Evolutionary conservation across 1,140 invertebrate genomes (phyloP).

Genomic region (Ips nitidus): DNA sequence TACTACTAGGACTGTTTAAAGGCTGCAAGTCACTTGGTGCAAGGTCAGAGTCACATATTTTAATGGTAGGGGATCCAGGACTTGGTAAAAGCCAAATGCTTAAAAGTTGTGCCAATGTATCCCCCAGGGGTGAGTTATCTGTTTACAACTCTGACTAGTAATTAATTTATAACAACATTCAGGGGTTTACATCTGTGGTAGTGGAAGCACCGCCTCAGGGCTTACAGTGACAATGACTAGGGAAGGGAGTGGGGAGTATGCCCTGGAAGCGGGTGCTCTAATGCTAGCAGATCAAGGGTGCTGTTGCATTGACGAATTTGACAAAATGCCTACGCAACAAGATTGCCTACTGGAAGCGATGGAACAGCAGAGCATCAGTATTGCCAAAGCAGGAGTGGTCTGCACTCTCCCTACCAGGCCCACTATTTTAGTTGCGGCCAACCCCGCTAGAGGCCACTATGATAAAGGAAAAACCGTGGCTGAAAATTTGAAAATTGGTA

Average conservation of each 20-base stretch:
- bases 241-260: slow-evolving; percentile 76
- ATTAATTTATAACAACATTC: slow-evolving; percentile 3
- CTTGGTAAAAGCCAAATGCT: slow-evolving; percentile 93
- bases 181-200: slow-evolving; percentile 90
- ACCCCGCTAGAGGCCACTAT: slow-evolving; percentile 87
- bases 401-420: slow-evolving; percentile 78
- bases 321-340: slow-evolving; percentile 75
- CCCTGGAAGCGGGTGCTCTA: slow-evolving; percentile 82
- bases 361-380: slow-evolving; percentile 90
- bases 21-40: slow-evolving; percentile 61
- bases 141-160: too few relatives aligned
- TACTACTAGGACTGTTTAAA: slow-evolving; percentile 85
- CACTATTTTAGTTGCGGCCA: slow-evolving; percentile 88
- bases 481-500: slow-evolving; percentile 87
- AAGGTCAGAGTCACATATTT: slow-evolving; percentile 78
- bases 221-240: slow-evolving; percentile 82
- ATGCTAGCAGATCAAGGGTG: slow-evolving; percentile 82
- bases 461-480: slow-evolving; percentile 82
- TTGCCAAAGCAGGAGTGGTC: slow-evolving; percentile 85
- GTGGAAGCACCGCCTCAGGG: slow-evolving; percentile 81
- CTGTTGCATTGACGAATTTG: slow-evolving; percentile 95
- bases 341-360: slow-evolving; percentile 82
- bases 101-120: slow-evolving; percentile 73
- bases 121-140: slow-evolving; percentile 70
- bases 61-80: slow-evolving; percentile 92